Base-by-base conservation (phyloP, 2,888 invertebrate genomes). In the Hermaeophaga mercurialis region DNA sequence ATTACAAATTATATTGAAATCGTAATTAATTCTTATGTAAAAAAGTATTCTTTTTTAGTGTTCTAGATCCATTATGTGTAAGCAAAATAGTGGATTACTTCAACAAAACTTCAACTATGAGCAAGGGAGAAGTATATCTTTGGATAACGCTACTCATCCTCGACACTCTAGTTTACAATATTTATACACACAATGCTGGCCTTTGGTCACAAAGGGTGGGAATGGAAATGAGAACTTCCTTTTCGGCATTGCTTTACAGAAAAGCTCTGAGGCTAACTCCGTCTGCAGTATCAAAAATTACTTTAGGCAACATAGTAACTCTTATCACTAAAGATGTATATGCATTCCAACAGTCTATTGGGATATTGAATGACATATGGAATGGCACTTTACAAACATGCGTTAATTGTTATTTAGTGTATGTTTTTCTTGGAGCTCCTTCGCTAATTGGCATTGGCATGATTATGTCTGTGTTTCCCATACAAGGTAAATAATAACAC, bases 281-380 rank as follows among this genome's bases (percentile, higher is more conserved):
- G 0, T 61, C 83, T 0, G 87, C 91, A 1, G 70, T 92, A 61
- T 84, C 85, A 6, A 83, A 88, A 69, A 89, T 90, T 6, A 89
- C 90, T 7, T 78, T 81, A 36, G 86, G 86, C 1, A 85, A 85
- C 70, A 82, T 85, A 58, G 92, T 96, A 22, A 96, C 96, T 71
- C 82, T 96, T 12, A 81, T 97, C 50, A 93, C 95, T 1, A 96
- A 96, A 74, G 97, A 97, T 76, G 91, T 96, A 59, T 89, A 89
- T 67, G 84, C 94, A 46, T 94, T 96, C 75, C 95, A 96, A 74
- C 83, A 90, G 69, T 90, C 91, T 7, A 83, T 92, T 38, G 85
- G 92, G 68, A 94, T 94, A 74, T 77, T 94, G 5, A 95, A 96
- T 77, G 96, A 94, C 74, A 80, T 96, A 22, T 94, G 96, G 93